A percentile compares a stretch with the other conserved stretches of the same genome.
Conservation (phyloP, 2,797 vertebrate genomes). For the Sebastes minor region DNA sequence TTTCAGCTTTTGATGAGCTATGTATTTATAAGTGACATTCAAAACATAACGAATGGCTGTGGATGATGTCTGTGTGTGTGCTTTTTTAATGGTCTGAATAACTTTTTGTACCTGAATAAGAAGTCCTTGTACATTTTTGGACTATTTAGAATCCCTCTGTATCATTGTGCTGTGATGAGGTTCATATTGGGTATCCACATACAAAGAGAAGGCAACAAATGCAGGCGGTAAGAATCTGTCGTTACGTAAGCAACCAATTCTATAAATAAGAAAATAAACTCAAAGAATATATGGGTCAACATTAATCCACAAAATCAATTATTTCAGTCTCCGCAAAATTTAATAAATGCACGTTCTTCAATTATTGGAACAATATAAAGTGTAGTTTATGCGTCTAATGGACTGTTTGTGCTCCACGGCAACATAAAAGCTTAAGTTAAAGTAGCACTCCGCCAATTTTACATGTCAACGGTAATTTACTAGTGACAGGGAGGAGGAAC, state of each 20-base stretch:
- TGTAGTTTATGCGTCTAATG: not conserved
- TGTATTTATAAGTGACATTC: slow-evolving; percentile 1
- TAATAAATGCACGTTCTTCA: not conserved
- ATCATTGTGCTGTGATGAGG: not conserved
- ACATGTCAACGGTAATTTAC: too few species aligned
- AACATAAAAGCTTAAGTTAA: not conserved
- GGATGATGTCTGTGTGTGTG: not conserved
- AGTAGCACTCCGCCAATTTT: too few species aligned
- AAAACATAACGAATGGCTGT: not conserved
- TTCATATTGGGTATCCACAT: not conserved
- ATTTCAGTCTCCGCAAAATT: not conserved
- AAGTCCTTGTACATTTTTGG: not conserved
- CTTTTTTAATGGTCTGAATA: not conserved
- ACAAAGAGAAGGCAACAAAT: not conserved
- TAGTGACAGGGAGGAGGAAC: too few species aligned
- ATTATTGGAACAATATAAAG: not conserved
- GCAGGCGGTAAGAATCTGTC: not conserved
- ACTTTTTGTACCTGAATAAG: not conserved
- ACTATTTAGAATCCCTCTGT: not conserved
- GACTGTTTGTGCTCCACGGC: not conserved
- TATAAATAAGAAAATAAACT: not conserved
- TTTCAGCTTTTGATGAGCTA: slow-evolving; percentile 12
- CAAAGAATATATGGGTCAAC: not conserved
- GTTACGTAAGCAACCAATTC: not conserved
- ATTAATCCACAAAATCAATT: not conserved